A percentile compares a stretch with the other conserved stretches of the same genome.
Evolutionary conservation across 2,113 vertebrate species (phyloP).

Genomic region (Eudyptes chrysolophus): DNA sequence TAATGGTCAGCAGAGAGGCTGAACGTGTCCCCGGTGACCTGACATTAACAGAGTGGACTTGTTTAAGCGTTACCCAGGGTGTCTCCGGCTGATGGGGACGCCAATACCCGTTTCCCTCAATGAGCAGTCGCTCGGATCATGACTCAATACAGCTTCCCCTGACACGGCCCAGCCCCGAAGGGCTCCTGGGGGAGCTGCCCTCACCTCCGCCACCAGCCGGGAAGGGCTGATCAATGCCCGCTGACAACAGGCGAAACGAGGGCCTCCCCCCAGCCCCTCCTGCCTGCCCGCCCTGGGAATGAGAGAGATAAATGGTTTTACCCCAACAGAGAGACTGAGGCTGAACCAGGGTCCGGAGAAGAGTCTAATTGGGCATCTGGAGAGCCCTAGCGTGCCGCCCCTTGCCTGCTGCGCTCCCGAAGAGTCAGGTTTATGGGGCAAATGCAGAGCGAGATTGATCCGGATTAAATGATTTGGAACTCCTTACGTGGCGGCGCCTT

Average conservation of each 20-base stretch:
- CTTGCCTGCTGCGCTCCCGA: background rate
- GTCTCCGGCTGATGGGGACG: slow-evolving; percentile 77
- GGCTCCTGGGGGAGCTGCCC: slow-evolving; percentile 76
- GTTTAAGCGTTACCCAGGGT: slow-evolving; percentile 78
- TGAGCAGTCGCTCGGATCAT: slow-evolving; percentile 75
- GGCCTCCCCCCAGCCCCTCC: slow-evolving; percentile 58
- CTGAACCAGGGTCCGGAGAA: background rate
- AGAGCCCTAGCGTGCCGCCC: background rate
- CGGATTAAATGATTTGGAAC: background rate
- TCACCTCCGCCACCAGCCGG: slow-evolving; percentile 67
- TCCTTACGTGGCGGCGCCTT: background rate
- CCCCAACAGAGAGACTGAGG: slow-evolving; percentile 32
- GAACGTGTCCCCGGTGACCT: slow-evolving; percentile 74
- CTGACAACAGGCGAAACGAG: slow-evolving; percentile 68
- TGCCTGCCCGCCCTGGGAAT: slow-evolving; percentile 34
- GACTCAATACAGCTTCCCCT: slow-evolving; percentile 73
- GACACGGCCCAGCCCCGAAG: slow-evolving; percentile 69
- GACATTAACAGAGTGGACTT: slow-evolving; percentile 79
- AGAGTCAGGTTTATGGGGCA: slow-evolving; percentile 8
- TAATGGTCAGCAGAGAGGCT: slow-evolving; percentile 79
- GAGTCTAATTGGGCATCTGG: background rate
- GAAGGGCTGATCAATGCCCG: slow-evolving; percentile 73
- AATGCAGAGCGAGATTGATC: background rate
- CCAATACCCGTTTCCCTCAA: slow-evolving; percentile 79
- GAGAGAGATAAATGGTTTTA: slow-evolving; percentile 69